These are phyloP conservation scores for Cerceris rybyensis DNA, from an alignment of 2,888 invertebrate species.

Conservation along the genomic window DNA sequence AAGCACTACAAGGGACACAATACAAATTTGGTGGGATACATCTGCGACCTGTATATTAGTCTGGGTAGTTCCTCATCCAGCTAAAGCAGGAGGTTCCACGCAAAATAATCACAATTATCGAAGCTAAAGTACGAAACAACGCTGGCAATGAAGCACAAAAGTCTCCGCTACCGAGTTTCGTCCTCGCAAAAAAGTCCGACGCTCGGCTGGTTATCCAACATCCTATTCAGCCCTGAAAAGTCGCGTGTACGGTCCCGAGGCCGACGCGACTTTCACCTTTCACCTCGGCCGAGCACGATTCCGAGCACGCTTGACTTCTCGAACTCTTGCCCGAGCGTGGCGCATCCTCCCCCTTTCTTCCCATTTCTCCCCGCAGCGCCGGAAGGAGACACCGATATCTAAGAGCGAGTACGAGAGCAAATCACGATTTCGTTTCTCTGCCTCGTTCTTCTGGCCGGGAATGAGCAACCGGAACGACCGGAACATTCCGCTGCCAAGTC, in stretches of 20 bases:
- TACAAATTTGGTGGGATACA: too few species aligned
- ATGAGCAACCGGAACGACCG: constrained; percentile 41
- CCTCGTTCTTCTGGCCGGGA: constrained; percentile 15
- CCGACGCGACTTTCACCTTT: constrained; percentile 80
- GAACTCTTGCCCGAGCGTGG: constrained; percentile 64
- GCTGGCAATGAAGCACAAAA: too few species aligned
- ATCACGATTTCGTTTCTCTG: constrained; percentile 71
- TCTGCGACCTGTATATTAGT: too few species aligned
- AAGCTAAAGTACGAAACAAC: too few species aligned
- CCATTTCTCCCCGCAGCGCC: not conserved
- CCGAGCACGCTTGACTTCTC: constrained; percentile 66
- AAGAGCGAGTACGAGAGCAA: constrained; percentile 9
- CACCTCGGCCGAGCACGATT: constrained; percentile 75
- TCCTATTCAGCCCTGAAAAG: not conserved
- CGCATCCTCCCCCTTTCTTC: constrained; percentile 3
- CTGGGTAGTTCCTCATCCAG: too few species aligned
- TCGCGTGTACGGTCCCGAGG: constrained; percentile 8
- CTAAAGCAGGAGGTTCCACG: too few species aligned
- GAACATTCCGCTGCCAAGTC: constrained; percentile 49
- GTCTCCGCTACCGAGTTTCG: too few species aligned
- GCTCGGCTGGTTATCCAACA: not conserved
- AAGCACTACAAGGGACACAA: too few species aligned
- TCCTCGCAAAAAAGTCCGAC: not conserved
- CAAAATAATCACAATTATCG: too few species aligned
- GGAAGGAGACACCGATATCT: not conserved